Evolutionary conservation across 2,797 vertebrate genomes (phyloP), one percentile per base, ranked within the genome.

Genomic region (Cossypha caffra): DNA sequence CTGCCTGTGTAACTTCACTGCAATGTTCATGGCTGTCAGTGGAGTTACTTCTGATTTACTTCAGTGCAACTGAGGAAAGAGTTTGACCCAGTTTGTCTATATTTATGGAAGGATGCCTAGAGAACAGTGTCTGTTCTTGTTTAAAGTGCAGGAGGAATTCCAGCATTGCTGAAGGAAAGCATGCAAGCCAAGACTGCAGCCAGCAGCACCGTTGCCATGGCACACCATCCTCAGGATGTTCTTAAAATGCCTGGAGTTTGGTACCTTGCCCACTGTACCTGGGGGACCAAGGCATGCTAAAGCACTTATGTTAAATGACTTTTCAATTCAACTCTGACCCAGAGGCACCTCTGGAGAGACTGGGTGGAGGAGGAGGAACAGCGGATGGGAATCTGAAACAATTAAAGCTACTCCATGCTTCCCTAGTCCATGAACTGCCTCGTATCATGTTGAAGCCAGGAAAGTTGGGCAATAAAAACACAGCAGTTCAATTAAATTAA

Each of bases 401-500:
- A 89, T 57, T 84, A 64, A 68, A 95, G 61, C 33, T 54, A 59
- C 38, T 86, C 45, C 4, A 4, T n/a, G 47, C 29, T 11, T 33
- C 90, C 47, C 75, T 63, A 79, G 47, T 57, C 57, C 1, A 0
- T 83, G 84, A 64, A 62, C n/a, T 90, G 72, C 77, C 86, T 80
- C 31, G 1, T 45, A 24, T 75, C 93, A 87, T 61, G 16, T 26
- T 77, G 52, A 93, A 96, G 78, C 31, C 74, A 78, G 66, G 75
- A 61, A 95, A 89, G 57, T 86, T 55, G 69, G 64, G 28, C 78
- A 96, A 95, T 95, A 96, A 97, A 96, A 96, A 55, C 5, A 24
- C 91, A 95, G 12, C 8, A 69, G 68, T 64, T 97, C 84, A 85
- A 93, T 96, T 77, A 97, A 95, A 96, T 92, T 71, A 95, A 51